Conservation (phyloP, 2,113 vertebrate species). For the Recurvirostra avosetta region DNA sequence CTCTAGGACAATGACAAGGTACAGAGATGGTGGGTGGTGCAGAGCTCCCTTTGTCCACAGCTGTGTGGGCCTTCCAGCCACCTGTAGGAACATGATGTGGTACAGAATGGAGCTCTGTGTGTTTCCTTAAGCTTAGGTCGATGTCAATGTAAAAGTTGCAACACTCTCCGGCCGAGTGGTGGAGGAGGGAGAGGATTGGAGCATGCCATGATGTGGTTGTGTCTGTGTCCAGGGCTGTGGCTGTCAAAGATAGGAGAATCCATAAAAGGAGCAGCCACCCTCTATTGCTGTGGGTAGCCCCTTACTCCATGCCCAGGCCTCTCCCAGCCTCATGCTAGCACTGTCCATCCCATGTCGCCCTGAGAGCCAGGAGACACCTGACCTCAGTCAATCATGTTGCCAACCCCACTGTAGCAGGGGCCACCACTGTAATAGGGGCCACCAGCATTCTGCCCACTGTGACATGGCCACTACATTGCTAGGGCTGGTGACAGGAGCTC, state of each 20-base stretch:
- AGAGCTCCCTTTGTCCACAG: not conserved
- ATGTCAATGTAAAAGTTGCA: not conserved
- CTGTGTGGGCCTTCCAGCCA: not conserved
- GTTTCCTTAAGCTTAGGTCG: not conserved
- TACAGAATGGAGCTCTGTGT: not conserved
- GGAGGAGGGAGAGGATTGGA: not conserved
- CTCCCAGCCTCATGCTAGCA: not conserved
- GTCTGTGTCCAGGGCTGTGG: not conserved
- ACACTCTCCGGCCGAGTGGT: not conserved
- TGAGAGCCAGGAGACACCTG: not conserved
- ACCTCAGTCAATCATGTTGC: not conserved
- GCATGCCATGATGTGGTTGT: not conserved
- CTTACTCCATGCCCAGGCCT: not conserved
- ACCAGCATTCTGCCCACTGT: not conserved
- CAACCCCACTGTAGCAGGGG: not conserved
- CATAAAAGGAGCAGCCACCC: not conserved
- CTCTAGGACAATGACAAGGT: not conserved
- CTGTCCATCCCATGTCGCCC: not conserved
- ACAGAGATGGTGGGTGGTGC: not conserved
- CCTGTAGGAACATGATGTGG: not conserved
- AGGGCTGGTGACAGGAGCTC: not conserved
- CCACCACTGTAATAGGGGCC: not conserved
- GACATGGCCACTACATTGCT: not conserved
- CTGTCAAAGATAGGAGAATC: not conserved
- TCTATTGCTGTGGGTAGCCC: not conserved